phyloP scores from a whole-genome alignment of 2,797 vertebrate species.

The Esox masquinongy region DNA sequence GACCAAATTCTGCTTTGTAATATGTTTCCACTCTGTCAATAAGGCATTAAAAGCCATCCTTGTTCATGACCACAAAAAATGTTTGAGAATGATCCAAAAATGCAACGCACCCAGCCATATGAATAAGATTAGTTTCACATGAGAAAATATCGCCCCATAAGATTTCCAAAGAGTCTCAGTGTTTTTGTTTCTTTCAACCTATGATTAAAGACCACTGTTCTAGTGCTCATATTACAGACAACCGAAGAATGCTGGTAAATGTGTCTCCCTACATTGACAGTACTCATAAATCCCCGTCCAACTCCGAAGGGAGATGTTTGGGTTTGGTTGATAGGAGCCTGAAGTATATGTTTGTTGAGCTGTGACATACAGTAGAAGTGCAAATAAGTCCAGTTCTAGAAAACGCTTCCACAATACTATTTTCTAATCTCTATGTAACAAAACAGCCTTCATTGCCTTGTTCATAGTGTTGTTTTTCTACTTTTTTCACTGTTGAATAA shows the following conservation, averaged over 20 bases:
- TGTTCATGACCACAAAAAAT: neutral
- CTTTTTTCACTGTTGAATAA: constrained; percentile 39
- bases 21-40: constrained; percentile 16
- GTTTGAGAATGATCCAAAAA: neutral
- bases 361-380: neutral
- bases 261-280: neutral
- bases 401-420: constrained; percentile 18
- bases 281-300: neutral
- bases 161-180: neutral
- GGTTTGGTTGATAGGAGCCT: neutral
- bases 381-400: constrained; percentile 4
- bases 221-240: neutral
- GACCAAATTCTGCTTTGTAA: constrained; percentile 47
- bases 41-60: constrained; percentile 7
- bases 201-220: neutral
- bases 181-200: neutral
- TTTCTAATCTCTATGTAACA: constrained; percentile 36
- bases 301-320: neutral
- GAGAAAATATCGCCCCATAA: neutral
- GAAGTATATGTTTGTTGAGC: neutral
- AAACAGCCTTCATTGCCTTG: constrained; percentile 4
- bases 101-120: neutral
- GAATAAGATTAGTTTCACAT: neutral
- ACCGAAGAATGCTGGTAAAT: neutral
- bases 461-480: constrained; percentile 37